phyloP scores from a whole-genome alignment of 2,113 vertebrate genomes.

The Forbesichthys agassizii region DNA sequence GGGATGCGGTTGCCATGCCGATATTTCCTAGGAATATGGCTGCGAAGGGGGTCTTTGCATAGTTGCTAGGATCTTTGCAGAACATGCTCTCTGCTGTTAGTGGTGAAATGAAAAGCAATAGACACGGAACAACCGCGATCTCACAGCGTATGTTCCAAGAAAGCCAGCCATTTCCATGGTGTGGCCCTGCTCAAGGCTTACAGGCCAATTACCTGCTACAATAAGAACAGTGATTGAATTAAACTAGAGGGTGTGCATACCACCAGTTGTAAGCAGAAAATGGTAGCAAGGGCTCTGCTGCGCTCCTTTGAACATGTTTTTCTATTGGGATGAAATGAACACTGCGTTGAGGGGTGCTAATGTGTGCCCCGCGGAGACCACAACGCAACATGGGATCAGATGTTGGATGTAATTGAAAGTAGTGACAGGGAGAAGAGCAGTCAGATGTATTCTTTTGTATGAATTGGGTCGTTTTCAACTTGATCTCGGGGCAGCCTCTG shows the following conservation, averaged over 20 bases:
- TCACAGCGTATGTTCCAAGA: conserved; percentile 48
- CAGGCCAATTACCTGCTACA: conserved; percentile 58
- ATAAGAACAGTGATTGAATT: conserved; percentile 51
- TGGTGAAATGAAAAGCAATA: conserved; percentile 19
- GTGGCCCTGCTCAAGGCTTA: conserved; percentile 10
- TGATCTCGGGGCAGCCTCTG: conserved; percentile 4
- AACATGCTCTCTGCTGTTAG: conserved; percentile 28
- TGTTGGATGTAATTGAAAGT: conserved; percentile 21
- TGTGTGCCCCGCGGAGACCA: conserved; percentile 16
- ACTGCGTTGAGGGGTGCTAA: conserved; percentile 15
- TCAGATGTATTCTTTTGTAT: conserved; percentile 32
- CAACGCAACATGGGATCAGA: conserved; percentile 29
- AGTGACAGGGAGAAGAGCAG: background rate
- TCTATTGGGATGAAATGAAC: conserved; percentile 48
- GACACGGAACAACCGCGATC: conserved; percentile 46
- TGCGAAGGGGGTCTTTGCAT: conserved; percentile 25
- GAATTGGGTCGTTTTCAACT: background rate
- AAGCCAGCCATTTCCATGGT: conserved; percentile 28
- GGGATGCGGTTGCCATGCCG: conserved; percentile 56
- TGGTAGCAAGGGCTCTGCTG: background rate
- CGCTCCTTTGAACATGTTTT: conserved; percentile 44
- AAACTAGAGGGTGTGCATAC: conserved; percentile 21
- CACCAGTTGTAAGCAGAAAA: conserved; percentile 12
- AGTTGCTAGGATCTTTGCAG: conserved; percentile 22
- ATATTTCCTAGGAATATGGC: conserved; percentile 51